Conservation (phyloP, 2,888 invertebrate genomes). For the Amblyjoppa fuscipennis region DNA sequence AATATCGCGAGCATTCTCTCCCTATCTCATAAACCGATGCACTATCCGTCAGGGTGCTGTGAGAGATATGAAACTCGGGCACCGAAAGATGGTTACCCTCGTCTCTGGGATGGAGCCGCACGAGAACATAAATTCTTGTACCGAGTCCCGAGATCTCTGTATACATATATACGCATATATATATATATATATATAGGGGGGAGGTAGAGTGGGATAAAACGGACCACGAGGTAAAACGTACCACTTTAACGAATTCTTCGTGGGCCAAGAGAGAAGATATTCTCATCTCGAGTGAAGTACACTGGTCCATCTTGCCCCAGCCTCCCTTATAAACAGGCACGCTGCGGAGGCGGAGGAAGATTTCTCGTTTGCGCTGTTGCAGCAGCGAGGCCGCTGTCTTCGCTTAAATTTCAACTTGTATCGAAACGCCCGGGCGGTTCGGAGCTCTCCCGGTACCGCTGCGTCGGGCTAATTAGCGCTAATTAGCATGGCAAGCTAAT, state of each 20-base stretch:
- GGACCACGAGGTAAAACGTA: background rate
- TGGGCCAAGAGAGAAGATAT: too few relatives aligned
- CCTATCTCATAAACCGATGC: slow-evolving; percentile 15
- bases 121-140: slow-evolving; percentile 47
- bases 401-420: slow-evolving; percentile 44
- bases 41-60: slow-evolving; percentile 13
- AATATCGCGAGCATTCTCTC: slow-evolving; percentile 42
- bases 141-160: slow-evolving; percentile 1
- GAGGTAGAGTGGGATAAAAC: too few relatives aligned
- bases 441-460: slow-evolving; percentile 40
- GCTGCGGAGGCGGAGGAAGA: background rate
- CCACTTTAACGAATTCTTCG: too few relatives aligned
- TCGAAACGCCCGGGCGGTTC: slow-evolving; percentile 48
- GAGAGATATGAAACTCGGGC: slow-evolving; percentile 43
- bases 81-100: slow-evolving; percentile 38
- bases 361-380: slow-evolving; percentile 54
- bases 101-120: slow-evolving; percentile 14
- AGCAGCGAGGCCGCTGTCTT: slow-evolving; percentile 52
- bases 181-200: background rate
- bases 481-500: slow-evolving; percentile 73
- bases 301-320: too few relatives aligned
- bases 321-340: background rate
- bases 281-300: too few relatives aligned
- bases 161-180: slow-evolving; percentile 2
- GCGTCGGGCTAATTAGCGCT: slow-evolving; percentile 73